Evolutionary conservation across 2,888 invertebrate genomes (phyloP), one percentile per base, ranked within the genome.

Genomic region (Nasonia oneida): DNA sequence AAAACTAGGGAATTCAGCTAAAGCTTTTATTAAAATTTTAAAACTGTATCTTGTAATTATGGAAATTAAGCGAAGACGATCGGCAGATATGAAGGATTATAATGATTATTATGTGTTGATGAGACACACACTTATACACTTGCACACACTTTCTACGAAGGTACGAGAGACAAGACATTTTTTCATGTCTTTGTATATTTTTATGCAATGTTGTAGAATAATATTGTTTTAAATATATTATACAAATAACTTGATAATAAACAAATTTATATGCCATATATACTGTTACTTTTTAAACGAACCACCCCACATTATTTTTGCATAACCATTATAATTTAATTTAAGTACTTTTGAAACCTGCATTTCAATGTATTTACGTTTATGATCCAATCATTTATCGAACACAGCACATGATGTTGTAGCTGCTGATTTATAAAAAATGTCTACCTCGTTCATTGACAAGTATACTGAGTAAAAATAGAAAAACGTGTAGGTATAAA

Each of bases 161-260:
- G 75, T 92, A 92, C 91, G 92, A 92, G 92, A 93, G 92, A 92
- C 92, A 92, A 92, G 93, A 93, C 93, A 93, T 93, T 93, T 93
- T 93, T 93, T 93, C 92, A 92, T 93, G 93, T 93, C 93, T 93
- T 93, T 93, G 93, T 93, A 93, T 93, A 93, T 93, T 93, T 93
- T 93, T 93, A 93, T 93, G 93, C 93, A 92, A 93, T 92, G 93
- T 93, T 93, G 93, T 93, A 93, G 93, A 93, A 93, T 93, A 91
- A 92, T 93, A 93, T 93, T 93, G 93, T 93, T 93, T 93, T 91
- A 93, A 93, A 93, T 93, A 93, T 93, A 93, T 93, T 93, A 93
- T 93, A 93, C 92, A 93, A 91, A 93, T 93, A 93, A 90, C 93
- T 61, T 91, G 90, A 92, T 92, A 93, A 93, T 93, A 93, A 93